Evolutionary conservation across 2,888 invertebrate genomes (phyloP), one percentile per base, ranked within the genome.

Genomic region (Cheilosia grossa): DNA sequence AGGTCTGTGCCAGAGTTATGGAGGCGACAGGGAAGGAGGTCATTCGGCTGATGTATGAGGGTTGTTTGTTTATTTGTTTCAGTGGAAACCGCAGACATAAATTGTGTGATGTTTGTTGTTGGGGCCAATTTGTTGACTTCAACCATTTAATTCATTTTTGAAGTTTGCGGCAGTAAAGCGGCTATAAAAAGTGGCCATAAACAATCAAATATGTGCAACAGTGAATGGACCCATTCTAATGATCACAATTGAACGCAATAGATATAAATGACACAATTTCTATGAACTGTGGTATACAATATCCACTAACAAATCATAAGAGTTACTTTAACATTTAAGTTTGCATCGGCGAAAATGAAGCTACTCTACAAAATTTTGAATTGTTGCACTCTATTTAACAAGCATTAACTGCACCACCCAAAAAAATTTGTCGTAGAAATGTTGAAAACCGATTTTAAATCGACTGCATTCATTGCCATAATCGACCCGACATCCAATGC

Each of bases 11-110:
- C 66, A 59, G 61, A 67, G 53, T 79, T 66, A 37, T 58, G 51
- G 54, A 51, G 54, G 70, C 37, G 59, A 19, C 44, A 51, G 21
- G 49, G 56, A 70, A 79, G 49, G 64, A 37, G 79, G 64, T 58
- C 72, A 53, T 53, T 53, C 53, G 1, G 53, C 61, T 67, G 72
- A 66, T 58, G 33, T 70, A 49, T 70, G 44, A 30, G 27, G 49
- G 44, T 7, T 56, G 67, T 66, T 79, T 79, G 64, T 72, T 79
- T 79, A 66, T 72, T 58, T 70, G 61, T 64, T 56, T 67, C 21
- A 10, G 33, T 56, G 66, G 30, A 24, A 56, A 19, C 13, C n/a
- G 47, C 30, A 73, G 66, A 80, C 80, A 64, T 80, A 80, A 73
- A 73, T 66, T 66, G 59, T 80, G 61, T 51, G 53, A 54, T 61